A percentile compares a stretch with the other conserved stretches of the same genome.
Conservation (phyloP, 2,113 vertebrate species). For the Aythya baeri region DNA sequence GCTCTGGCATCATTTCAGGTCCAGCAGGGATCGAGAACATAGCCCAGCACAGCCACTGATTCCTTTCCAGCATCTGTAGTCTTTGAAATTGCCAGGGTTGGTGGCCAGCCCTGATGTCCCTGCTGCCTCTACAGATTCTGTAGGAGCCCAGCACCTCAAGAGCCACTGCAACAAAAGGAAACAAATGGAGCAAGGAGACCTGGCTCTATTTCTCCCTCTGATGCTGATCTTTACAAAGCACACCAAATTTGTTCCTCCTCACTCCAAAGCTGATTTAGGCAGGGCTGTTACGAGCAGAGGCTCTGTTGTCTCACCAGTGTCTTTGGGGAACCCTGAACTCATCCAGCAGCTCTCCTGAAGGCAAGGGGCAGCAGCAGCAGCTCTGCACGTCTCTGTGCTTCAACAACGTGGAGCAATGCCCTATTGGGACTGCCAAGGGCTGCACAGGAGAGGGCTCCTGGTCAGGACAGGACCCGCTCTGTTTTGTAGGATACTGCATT, state of each 20-base stretch:
- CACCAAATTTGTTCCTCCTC: background rate
- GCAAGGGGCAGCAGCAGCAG: background rate
- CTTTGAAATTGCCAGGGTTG: background rate
- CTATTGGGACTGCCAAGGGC: background rate
- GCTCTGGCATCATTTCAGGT: background rate
- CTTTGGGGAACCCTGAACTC: background rate
- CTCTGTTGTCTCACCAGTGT: background rate
- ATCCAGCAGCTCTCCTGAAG: background rate
- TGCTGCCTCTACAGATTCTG: background rate
- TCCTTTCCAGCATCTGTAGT: background rate
- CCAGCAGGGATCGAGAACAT: background rate
- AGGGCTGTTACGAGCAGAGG: background rate
- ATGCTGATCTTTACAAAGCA: background rate
- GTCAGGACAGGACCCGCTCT: background rate
- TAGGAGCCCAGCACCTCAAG: background rate
- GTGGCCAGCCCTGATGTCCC: background rate
- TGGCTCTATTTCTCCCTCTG: background rate
- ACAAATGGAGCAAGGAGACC: accelerated
- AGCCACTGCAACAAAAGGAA: background rate
- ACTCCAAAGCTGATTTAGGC: background rate
- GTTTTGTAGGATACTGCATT: background rate
- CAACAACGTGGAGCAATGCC: background rate
- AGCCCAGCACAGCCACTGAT: background rate
- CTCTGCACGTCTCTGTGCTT: background rate
- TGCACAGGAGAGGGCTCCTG: background rate